A percentile compares a stretch with the other conserved stretches of the same genome.
phyloP scores from a whole-genome alignment of 1,140 invertebrate genomes.

The Neodiprion pinetum region DNA sequence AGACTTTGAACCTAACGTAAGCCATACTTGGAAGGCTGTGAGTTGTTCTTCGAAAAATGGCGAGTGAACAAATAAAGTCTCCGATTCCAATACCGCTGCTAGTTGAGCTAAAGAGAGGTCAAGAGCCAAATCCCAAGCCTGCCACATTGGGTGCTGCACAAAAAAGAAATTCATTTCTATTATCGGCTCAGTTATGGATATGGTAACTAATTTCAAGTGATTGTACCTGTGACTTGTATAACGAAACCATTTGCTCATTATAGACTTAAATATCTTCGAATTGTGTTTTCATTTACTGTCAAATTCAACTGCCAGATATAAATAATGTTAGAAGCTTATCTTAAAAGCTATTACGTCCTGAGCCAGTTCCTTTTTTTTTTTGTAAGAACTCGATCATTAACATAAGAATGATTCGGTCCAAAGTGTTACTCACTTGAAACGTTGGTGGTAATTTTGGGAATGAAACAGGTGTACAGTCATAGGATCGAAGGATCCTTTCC shows the following conservation, averaged over 20 bases:
- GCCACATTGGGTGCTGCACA: conserved; percentile 83
- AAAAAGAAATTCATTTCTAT: background rate
- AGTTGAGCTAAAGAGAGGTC: conserved; percentile 93
- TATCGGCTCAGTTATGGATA: too few relatives aligned
- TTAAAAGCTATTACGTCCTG: background rate
- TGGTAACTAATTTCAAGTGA: too few relatives aligned
- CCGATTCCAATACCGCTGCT: conserved; percentile 74
- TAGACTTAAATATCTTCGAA: too few relatives aligned
- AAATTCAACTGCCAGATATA: conserved; percentile 29
- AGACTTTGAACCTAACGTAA: conserved; percentile 80
- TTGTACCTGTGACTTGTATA: too few relatives aligned
- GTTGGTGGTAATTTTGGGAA: conserved; percentile 89
- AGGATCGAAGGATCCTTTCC: conserved; percentile 94
- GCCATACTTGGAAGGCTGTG: conserved; percentile 98
- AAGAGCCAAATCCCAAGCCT: conserved; percentile 96
- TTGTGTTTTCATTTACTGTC: too few relatives aligned
- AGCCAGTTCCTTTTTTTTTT: too few relatives aligned
- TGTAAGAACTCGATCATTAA: too few relatives aligned
- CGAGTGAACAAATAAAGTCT: conserved; percentile 76
- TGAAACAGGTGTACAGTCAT: conserved; percentile 95
- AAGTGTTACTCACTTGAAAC: conserved; percentile 67
- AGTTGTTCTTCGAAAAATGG: conserved; percentile 98
- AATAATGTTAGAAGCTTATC: conserved; percentile 17
- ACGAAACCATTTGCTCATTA: too few relatives aligned
- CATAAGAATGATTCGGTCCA: background rate